Base-by-base conservation (phyloP, 2,113 vertebrate species). In the Galeopterus variegatus region DNA sequence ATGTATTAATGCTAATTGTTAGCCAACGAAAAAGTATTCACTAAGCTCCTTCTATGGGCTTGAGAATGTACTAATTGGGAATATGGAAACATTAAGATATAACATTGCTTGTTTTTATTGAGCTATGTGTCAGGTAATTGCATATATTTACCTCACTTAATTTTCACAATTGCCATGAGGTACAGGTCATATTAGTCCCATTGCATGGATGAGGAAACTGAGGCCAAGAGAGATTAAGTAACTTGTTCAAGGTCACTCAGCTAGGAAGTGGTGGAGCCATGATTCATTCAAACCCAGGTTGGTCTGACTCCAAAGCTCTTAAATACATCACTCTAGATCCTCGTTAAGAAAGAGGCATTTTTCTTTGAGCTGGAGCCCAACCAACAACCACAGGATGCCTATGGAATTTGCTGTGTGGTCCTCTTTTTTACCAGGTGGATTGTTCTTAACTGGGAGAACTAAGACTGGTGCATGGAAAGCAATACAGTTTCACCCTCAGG, bases 11-110 rank as follows among this genome's bases (percentile, higher is more conserved):
- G 48, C 48, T 95, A 76, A 94, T 54, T 41, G 31, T 79, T 81
- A 94, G 48, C 8, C 7, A 90, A 72, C 48, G 33, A 90, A 86
- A 11, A 92, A 85, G 50, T 82, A 82, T 45, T 96, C 90, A 77
- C 64, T 92, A 82, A 89, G 24, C 65, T 92, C 48, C 31, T 92
- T 84, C 45, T 54, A 14, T 73, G 73, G 88, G 31, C 26, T 64
- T 96, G 88, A 24, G 31, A 41, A 65, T 89, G 48, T 81, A 73
- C 62, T 93, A 82, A 93, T 45, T 77, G 62, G 60, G 31, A 92
- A 77, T 82, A 86, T 10, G 12, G 33, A 94, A 90, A 87, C 14
- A 24, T 69, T 69, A 86, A 97, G 79, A 92, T 85, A 80, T 41
- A 36, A 80, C 26, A 58, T 15, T 67, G 85, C 67, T 76, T 87